These are phyloP conservation scores for Actenoides lindsayi DNA, from an alignment of 2,113 vertebrate species.

Conservation along the genomic window DNA sequence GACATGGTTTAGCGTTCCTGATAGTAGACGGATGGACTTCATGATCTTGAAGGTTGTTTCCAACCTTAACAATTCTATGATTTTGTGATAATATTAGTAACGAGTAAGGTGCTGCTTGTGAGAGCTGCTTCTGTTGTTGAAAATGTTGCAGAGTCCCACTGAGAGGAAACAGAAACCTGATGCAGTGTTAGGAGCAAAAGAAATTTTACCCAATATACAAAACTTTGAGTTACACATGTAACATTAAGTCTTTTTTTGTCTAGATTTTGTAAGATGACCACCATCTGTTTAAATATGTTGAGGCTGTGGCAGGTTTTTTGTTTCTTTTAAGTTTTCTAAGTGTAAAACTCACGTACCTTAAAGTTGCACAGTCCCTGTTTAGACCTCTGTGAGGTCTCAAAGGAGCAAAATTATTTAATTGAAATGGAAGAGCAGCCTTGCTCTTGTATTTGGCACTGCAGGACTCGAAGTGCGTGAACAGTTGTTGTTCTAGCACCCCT, in stretches of 20 bases:
- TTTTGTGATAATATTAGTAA: neutral
- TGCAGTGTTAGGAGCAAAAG: neutral
- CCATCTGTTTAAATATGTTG: neutral
- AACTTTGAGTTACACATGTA: neutral
- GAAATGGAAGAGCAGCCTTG: neutral
- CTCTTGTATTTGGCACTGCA: neutral
- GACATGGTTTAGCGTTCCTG: too few species aligned
- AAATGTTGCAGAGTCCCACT: neutral
- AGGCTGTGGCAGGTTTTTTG: neutral
- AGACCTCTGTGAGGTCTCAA: neutral
- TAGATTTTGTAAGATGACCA: neutral
- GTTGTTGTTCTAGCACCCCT: slow-evolving; percentile 1
- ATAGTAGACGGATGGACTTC: too few species aligned
- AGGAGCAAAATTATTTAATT: neutral
- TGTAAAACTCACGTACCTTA: neutral
- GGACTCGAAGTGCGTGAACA: neutral
- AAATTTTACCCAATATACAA: neutral
- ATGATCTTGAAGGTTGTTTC: too few species aligned
- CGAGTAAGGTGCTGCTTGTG: neutral
- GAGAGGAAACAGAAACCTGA: neutral
- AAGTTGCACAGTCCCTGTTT: neutral
- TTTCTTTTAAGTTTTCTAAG: neutral
- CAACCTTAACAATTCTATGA: too few species aligned
- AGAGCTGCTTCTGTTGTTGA: neutral
- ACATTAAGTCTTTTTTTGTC: neutral